A percentile compares a stretch with the other conserved stretches of the same genome.
phyloP scores from a whole-genome alignment of 2,113 vertebrate species.

The Rhinichthys klamathensis region DNA sequence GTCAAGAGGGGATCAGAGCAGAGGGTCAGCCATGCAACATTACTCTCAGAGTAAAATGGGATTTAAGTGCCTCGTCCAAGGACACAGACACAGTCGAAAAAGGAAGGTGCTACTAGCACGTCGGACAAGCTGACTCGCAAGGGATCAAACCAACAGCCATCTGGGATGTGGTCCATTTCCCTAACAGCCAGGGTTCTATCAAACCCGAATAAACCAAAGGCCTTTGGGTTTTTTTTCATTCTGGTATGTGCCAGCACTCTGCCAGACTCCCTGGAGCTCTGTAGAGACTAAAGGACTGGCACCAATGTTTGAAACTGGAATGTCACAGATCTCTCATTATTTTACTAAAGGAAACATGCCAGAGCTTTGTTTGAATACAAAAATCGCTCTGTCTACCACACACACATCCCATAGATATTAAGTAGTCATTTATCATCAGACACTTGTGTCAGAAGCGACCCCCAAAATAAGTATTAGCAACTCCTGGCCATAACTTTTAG shows the following conservation, averaged over 20 bases:
- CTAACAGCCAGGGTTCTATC: slow-evolving; percentile 35
- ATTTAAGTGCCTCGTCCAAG: slow-evolving; percentile 27
- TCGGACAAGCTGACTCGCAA: slow-evolving; percentile 8
- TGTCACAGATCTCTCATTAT: slow-evolving; percentile 18
- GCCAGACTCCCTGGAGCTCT: not conserved
- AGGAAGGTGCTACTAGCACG: slow-evolving; percentile 4
- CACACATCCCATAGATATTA: not conserved
- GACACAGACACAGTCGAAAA: not conserved
- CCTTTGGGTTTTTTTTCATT: not conserved
- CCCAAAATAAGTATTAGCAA: not conserved
- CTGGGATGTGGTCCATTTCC: slow-evolving; percentile 41
- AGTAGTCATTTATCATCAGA: slow-evolving; percentile 15
- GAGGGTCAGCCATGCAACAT: slow-evolving; percentile 25
- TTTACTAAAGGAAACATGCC: slow-evolving; percentile 3
- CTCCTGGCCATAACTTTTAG: too few species aligned
- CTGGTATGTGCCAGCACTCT: not conserved
- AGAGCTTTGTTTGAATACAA: not conserved
- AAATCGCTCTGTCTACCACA: not conserved
- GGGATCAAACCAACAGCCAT: slow-evolving; percentile 35
- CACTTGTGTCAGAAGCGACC: not conserved
- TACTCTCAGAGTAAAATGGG: slow-evolving; percentile 39
- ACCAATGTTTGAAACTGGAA: not conserved
- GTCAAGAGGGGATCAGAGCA: not conserved
- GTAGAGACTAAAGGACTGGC: slow-evolving; percentile 2
- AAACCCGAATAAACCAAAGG: slow-evolving; percentile 17